phyloP scores from a whole-genome alignment of 2,797 vertebrate species.

The Pipistrellus pygmaeus region DNA sequence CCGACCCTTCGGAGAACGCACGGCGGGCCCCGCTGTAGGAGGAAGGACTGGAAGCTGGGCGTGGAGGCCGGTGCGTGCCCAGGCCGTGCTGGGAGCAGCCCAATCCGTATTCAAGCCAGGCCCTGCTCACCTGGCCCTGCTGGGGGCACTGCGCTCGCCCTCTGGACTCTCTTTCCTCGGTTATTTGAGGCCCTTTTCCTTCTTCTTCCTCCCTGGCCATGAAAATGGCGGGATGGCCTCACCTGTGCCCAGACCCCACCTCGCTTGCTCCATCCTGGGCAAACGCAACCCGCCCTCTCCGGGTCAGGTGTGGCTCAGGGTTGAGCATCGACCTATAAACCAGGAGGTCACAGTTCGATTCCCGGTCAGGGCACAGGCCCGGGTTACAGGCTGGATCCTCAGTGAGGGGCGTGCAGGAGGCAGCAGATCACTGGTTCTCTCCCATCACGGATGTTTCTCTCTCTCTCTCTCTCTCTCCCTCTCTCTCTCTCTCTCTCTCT shows the following conservation, averaged over 20 bases:
- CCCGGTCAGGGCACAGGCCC: no score
- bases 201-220: not conserved
- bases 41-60: not conserved
- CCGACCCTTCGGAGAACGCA: not conserved
- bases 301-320: no score
- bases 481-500: no score
- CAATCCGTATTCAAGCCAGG: rapidly evolving
- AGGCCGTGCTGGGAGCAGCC: rapidly evolving
- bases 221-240: not conserved
- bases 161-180: not conserved
- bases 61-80: not conserved
- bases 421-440: no score
- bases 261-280: not conserved
- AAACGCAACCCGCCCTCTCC: not conserved
- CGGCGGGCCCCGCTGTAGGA: not conserved
- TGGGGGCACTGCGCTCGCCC: not conserved
- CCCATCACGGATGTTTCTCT: no score
- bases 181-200: not conserved
- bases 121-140: no score
- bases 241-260: not conserved
- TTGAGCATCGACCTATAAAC: no score
- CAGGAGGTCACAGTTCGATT: no score
- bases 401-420: no score
- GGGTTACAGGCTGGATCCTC: no score
- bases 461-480: no score